Conservation (phyloP, 2,888 invertebrate genomes). For the Sphinx pinastri region DNA sequence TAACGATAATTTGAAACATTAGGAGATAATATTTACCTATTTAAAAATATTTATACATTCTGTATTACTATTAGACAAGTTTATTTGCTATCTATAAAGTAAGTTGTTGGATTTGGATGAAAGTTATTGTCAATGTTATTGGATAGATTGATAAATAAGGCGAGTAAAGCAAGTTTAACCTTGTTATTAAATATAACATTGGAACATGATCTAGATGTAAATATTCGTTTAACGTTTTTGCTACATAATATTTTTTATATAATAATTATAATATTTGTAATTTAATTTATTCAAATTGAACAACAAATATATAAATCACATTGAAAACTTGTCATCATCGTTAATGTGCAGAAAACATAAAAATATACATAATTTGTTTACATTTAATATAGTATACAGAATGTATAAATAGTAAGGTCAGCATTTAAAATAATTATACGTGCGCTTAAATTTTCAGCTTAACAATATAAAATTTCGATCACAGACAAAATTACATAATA, state of each 20-base stretch:
- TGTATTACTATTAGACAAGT: conserved; percentile 41
- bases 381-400: conserved; percentile 47
- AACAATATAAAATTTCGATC: conserved; percentile 82
- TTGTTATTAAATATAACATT: not conserved
- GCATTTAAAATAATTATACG: conserved; percentile 53
- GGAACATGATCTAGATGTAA: not conserved
- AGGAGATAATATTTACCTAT: conserved; percentile 43
- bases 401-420: conserved; percentile 55
- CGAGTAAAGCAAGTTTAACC: not conserved
- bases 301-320: not conserved
- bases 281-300: too few species aligned
- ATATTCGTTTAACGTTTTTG: not conserved
- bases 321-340: not conserved
- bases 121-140: conserved; percentile 15
- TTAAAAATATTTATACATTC: conserved; percentile 54
- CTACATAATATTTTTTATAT: not conserved
- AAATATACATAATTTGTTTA: not conserved
- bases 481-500: conserved; percentile 82
- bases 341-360: not conserved
- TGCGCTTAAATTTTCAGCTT: conserved; percentile 74
- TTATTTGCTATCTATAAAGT: conserved; percentile 26
- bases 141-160: not conserved
- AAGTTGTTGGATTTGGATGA: not conserved
- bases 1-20: conserved; percentile 45
- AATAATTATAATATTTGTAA: not conserved